Evolutionary conservation across 2,888 invertebrate genomes (phyloP).

Genomic region (Macaria liturata): DNA sequence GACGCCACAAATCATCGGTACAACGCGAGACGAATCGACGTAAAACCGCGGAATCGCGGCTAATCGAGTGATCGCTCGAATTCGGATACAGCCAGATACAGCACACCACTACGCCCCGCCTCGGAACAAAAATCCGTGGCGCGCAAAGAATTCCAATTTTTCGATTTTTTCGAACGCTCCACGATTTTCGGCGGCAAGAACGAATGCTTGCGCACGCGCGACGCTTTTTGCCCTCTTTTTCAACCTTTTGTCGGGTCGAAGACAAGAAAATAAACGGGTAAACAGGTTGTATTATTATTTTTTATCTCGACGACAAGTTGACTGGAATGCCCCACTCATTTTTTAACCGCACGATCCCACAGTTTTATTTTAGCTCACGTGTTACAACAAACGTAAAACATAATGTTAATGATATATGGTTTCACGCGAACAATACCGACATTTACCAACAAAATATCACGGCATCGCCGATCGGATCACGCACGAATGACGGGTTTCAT

Average conservation of each 20-base stretch:
- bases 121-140: conserved; percentile 60
- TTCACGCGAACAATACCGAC: conserved; percentile 42
- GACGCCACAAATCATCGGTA: conserved; percentile 64
- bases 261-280: conserved; percentile 53
- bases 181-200: conserved; percentile 72
- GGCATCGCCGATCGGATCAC: conserved; percentile 50
- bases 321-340: conserved; percentile 43
- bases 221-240: conserved; percentile 49
- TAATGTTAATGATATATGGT: conserved; percentile 32
- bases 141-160: conserved; percentile 57
- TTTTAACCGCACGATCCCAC: conserved; percentile 31
- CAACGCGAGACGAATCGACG: conserved; percentile 64
- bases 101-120: conserved; percentile 34
- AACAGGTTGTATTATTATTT: conserved; percentile 67
- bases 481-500: conserved; percentile 54
- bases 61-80: conserved; percentile 50
- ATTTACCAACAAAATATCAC: conserved; percentile 51
- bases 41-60: conserved; percentile 60
- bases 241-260: conserved; percentile 42
- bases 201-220: conserved; percentile 75
- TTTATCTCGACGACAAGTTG: conserved; percentile 46
- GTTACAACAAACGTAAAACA: conserved; percentile 17
- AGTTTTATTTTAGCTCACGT: conserved; percentile 29
- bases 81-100: conserved; percentile 32
- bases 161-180: conserved; percentile 52